These are phyloP conservation scores for Holothuria glaberrima DNA, from an alignment of 35 echinoderm and acorn worm species.

Conservation along the genomic window DNA sequence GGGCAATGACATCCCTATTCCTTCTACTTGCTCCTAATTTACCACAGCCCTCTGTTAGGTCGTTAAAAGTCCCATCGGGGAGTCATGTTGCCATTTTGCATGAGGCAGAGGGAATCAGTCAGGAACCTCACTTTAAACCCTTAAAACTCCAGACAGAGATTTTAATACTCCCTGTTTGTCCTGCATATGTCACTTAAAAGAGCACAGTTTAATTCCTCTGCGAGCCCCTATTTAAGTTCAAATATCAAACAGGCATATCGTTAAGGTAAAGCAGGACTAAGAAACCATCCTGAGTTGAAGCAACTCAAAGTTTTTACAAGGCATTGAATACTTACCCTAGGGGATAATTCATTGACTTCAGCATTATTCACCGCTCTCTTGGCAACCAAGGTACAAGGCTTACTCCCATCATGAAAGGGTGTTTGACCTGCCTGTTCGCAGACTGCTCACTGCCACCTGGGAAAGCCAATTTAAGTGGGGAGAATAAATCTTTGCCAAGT, in stretches of 20 bases:
- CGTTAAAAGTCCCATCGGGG: no score
- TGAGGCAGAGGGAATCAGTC: no score
- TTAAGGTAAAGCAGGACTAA: neutral
- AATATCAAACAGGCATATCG: slow-evolving; percentile 5
- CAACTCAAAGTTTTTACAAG: slow-evolving; percentile 32
- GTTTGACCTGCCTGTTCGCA: slow-evolving; percentile 35
- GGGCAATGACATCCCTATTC: slow-evolving; percentile 1
- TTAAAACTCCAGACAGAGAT: no score
- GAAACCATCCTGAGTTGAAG: neutral
- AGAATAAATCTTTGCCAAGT: slow-evolving; percentile 43
- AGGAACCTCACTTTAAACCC: no score
- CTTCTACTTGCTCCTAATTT: no score
- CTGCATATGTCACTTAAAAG: neutral
- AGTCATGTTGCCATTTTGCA: no score
- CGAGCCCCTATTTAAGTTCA: neutral
- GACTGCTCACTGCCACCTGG: slow-evolving; percentile 21
- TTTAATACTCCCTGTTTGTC: no score
- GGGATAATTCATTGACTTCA: slow-evolving; percentile 16
- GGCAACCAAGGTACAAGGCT: neutral
- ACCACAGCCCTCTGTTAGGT: no score
- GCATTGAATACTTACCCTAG: slow-evolving; percentile 30
- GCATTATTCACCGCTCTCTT: neutral
- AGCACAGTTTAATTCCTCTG: neutral
- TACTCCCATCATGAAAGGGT: slow-evolving; percentile 1
- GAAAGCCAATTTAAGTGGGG: slow-evolving; percentile 28